Evolutionary conservation across 2,888 invertebrate genomes (phyloP).

Genomic region (Chydorus sphaericus): DNA sequence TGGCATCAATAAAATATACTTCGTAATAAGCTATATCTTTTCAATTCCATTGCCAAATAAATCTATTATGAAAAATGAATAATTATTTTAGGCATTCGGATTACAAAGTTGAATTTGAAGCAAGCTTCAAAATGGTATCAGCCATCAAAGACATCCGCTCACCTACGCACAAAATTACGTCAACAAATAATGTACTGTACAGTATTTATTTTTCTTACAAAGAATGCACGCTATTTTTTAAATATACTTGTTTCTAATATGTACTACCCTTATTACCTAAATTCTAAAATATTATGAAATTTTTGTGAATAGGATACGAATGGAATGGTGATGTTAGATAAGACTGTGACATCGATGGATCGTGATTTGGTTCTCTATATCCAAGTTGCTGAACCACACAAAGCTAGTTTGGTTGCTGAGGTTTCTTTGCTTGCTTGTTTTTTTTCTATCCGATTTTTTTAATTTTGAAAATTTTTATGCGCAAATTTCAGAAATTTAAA

Average conservation of each 20-base stretch:
- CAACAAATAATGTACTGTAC: neutral
- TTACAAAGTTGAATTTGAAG: neutral
- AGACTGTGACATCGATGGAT: neutral
- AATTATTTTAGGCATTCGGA: neutral
- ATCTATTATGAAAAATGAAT: neutral
- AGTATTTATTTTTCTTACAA: neutral
- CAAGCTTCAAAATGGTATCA: neutral
- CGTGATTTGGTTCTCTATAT: neutral
- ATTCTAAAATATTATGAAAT: too few species aligned
- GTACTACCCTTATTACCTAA: too few species aligned
- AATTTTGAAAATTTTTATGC: neutral
- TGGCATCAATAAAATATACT: slow-evolving; percentile 18
- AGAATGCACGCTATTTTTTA: too few species aligned
- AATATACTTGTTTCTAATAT: too few species aligned
- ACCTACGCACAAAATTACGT: neutral
- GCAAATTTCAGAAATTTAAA: slow-evolving; percentile 19
- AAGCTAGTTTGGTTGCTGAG: neutral
- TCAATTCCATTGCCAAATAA: neutral
- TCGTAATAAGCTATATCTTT: slow-evolving; percentile 6
- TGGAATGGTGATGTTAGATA: neutral
- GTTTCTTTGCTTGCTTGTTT: neutral
- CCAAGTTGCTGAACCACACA: neutral
- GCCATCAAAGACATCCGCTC: neutral
- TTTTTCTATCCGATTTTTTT: too few species aligned
- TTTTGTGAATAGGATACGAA: neutral